Evolutionary conservation across 2,797 vertebrate genomes (phyloP).

Genomic region (Chromobotia macracanthus): DNA sequence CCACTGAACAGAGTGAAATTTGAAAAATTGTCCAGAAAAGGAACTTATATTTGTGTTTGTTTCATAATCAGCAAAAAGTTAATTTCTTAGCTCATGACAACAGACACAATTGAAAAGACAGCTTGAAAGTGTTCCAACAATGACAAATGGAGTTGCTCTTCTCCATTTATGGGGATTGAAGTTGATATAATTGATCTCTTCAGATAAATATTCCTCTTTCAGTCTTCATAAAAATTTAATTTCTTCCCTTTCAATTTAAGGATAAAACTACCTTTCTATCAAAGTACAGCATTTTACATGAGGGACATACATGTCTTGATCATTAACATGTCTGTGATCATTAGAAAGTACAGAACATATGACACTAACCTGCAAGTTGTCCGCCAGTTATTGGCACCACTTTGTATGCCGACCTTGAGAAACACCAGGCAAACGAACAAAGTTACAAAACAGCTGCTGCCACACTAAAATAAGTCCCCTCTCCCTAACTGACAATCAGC

Average conservation of each 20-base stretch:
- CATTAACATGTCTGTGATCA: background rate
- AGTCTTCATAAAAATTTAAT: slow-evolving; percentile 14
- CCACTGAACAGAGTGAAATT: background rate
- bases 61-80: background rate
- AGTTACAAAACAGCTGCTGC: slow-evolving; percentile 24
- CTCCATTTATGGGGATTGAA: slow-evolving; percentile 39
- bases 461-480: slow-evolving; percentile 20
- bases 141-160: slow-evolving; percentile 51
- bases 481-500: slow-evolving; percentile 1
- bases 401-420: slow-evolving; percentile 87
- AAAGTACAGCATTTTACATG: background rate
- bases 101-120: slow-evolving; percentile 28
- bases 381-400: slow-evolving; percentile 82
- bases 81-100: slow-evolving; percentile 30
- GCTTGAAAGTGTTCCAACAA: slow-evolving; percentile 25
- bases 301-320: background rate
- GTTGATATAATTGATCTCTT: slow-evolving; percentile 29
- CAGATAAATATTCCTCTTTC: background rate
- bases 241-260: background rate
- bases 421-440: slow-evolving; percentile 56
- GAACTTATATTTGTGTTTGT: background rate
- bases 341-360: background rate
- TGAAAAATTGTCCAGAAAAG: background rate
- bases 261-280: background rate
- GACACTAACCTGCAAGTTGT: slow-evolving; percentile 83